Evolutionary conservation across 1,140 invertebrate genomes (phyloP).

Genomic region (Musca domestica): DNA sequence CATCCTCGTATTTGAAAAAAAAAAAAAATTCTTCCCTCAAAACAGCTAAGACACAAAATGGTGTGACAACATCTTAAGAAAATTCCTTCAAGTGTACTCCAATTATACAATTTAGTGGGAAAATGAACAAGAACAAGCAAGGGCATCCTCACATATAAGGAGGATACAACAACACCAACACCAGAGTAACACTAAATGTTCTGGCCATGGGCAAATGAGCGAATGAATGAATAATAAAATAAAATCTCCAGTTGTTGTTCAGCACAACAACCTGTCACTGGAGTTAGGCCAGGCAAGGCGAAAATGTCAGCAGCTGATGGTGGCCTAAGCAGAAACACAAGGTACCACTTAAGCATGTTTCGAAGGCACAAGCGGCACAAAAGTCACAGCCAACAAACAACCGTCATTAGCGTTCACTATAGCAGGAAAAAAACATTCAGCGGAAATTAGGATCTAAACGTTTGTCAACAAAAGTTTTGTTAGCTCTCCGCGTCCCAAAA

Average conservation of each 20-base stretch:
- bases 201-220: no score
- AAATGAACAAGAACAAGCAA: neutral
- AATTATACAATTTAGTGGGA: constrained; percentile 16
- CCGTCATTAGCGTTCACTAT: neutral
- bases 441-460: constrained; percentile 18
- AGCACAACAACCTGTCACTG: no score
- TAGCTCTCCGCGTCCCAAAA: neutral
- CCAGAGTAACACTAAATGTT: no score
- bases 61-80: constrained; percentile 15
- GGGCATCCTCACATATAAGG: neutral
- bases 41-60: neutral
- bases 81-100: constrained; percentile 13
- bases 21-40: neutral
- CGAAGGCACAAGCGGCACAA: no score
- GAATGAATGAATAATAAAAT: no score
- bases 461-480: constrained; percentile 20
- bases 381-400: no score
- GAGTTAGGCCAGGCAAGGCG: no score
- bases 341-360: no score
- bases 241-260: no score
- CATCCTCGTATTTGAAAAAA: neutral
- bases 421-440: neutral
- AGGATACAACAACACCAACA: neutral
- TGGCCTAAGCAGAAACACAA: neutral
- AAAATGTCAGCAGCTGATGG: neutral